These are phyloP conservation scores for Hypomecis atomaria DNA, from an alignment of 2,888 invertebrate genomes.

Conservation along the genomic window DNA sequence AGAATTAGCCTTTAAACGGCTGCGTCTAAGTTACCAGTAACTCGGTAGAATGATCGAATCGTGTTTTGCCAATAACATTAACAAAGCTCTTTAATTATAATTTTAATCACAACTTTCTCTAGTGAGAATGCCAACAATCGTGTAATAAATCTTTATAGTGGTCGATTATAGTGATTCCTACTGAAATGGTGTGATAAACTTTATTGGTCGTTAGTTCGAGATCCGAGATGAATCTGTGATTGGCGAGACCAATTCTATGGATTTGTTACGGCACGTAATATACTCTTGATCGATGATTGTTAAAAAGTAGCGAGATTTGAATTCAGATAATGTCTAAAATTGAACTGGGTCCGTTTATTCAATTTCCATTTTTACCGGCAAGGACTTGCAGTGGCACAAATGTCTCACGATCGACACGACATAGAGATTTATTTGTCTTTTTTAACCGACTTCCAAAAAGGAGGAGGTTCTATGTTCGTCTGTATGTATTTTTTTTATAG, in stretches of 20 bases:
- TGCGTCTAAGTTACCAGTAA: too few relatives aligned
- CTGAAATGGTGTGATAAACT: slow-evolving; percentile 79
- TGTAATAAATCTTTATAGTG: slow-evolving; percentile 68
- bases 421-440: too few relatives aligned
- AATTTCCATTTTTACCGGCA: slow-evolving; percentile 11
- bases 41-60: slow-evolving; percentile 39
- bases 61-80: slow-evolving; percentile 27
- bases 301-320: slow-evolving; percentile 73
- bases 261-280: slow-evolving; percentile 66
- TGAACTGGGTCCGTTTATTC: slow-evolving; percentile 10
- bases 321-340: slow-evolving; percentile 44
- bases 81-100: slow-evolving; percentile 14
- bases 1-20: too few relatives aligned
- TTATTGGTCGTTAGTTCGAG: slow-evolving; percentile 78
- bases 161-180: slow-evolving; percentile 77
- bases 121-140: slow-evolving; percentile 58
- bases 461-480: neutral
- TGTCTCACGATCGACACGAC: slow-evolving; percentile 18
- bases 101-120: slow-evolving; percentile 33
- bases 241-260: slow-evolving; percentile 66
- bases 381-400: slow-evolving; percentile 16
- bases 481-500: neutral
- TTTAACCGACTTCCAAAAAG: too few relatives aligned
- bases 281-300: slow-evolving; percentile 70
- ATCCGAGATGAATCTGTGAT: slow-evolving; percentile 69